phyloP scores from a whole-genome alignment of 2,888 invertebrate genomes.

The Pollenia angustigena region DNA sequence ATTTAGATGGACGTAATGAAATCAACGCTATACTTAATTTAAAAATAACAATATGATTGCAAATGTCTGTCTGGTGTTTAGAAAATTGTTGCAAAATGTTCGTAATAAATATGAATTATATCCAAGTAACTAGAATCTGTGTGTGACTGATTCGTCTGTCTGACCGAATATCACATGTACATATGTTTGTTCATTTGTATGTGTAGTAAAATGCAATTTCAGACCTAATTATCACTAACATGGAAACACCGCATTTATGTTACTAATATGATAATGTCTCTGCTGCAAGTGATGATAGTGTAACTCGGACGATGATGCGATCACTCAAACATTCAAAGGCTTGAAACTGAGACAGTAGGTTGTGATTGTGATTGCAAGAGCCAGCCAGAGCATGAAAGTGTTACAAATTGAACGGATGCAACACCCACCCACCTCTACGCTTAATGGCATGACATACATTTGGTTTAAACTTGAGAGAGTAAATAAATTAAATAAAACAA shows the following conservation, averaged over 20 bases:
- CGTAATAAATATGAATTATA: not conserved
- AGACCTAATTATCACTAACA: constrained; percentile 68
- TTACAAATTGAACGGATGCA: constrained; percentile 72
- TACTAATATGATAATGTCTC: not conserved
- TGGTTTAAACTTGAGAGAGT: constrained; percentile 65
- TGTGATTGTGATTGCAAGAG: not conserved
- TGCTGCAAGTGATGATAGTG: constrained; percentile 29
- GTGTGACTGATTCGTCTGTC: constrained; percentile 21
- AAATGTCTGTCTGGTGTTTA: constrained; percentile 52
- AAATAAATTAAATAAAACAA: constrained; percentile 63
- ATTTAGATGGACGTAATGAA: constrained; percentile 74
- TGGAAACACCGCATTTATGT: constrained; percentile 40
- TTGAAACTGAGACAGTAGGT: constrained; percentile 6
- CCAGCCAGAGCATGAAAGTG: constrained; percentile 10
- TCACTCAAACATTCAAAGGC: constrained; percentile 57
- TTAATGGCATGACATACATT: constrained; percentile 69
- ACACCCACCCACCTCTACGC: constrained; percentile 70
- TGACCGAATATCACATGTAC: constrained; percentile 35
- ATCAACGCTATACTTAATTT: constrained; percentile 74
- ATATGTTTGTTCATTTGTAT: not conserved
- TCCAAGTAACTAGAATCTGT: constrained; percentile 7
- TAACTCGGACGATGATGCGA: constrained; percentile 52
- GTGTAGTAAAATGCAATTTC: constrained; percentile 67
- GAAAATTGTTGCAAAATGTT: constrained; percentile 19
- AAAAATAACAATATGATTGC: constrained; percentile 73